Base-by-base conservation (phyloP, 2,888 invertebrate species). In the Nephrotoma guestfalica region DNA sequence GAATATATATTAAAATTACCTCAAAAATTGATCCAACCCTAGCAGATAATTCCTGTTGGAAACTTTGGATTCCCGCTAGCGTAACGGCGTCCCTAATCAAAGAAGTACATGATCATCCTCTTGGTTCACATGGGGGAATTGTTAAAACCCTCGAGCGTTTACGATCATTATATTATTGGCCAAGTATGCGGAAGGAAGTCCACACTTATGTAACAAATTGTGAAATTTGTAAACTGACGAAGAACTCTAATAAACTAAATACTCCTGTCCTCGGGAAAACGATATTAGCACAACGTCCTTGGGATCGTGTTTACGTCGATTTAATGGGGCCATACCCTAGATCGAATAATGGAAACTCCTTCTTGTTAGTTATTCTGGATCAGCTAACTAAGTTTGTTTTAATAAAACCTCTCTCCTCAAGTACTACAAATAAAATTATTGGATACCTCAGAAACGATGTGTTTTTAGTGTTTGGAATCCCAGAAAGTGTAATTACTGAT, bases 141-240 rank as follows among this genome's bases (percentile, higher is more conserved):
- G 1, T 40, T 1, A 83, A 83, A 83, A 5, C 83, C 6, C 83
- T 83, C 40, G 83, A 83, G 40, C 83, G 83, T 3, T 40, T 83
- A 13, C 83, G 83, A 9, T 1, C 40, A 4, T 4, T 13, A 11
- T 87, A 51, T 45, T 87, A 87, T 41, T 87, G 87, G 87, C 87
- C 87, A 0, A 43, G 83, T 11, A 83, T 87, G 85, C 57, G 30
- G 3, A n/a, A 41, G 6, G 86, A 87, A 15, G 86, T 88, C 4
- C 11, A 43, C n/a, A 4, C 1, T 4, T n/a, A n/a, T n/a, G 30
- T 87, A 13, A 11, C 6, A 2, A 83, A 42, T 18, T 86, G 86
- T 18, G 15, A 30, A 15, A 30, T 30, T 0, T 86, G 86, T 6
- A 57, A 47, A 51, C 2, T 6, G 2, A n/a, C 51, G 6, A 83